These are phyloP conservation scores for Ctenochaetus hawaiiensis DNA, from an alignment of 2,797 vertebrate genomes.

Conservation along the genomic window DNA sequence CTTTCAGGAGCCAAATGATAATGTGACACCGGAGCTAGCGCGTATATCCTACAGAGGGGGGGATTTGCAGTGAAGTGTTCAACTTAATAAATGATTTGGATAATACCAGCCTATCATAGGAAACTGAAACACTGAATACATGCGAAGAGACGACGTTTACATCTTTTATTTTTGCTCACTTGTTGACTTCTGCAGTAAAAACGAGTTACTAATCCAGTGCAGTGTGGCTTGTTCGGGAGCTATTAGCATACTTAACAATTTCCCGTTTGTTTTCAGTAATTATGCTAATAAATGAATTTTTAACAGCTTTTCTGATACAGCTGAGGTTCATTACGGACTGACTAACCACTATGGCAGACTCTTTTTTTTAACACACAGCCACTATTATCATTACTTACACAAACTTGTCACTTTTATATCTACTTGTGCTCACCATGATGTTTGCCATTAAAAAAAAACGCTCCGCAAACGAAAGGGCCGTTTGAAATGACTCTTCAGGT, in stretches of 20 bases:
- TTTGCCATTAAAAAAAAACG: neutral
- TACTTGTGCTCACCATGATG: neutral
- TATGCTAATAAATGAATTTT: conserved; percentile 9
- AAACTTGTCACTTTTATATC: neutral
- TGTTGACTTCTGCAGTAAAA: neutral
- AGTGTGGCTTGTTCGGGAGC: neutral
- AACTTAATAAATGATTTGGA: neutral
- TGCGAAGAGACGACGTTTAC: too few species aligned
- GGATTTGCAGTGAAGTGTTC: neutral
- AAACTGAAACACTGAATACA: neutral
- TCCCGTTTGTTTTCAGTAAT: neutral
- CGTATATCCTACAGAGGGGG: neutral
- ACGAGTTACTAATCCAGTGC: accelerated
- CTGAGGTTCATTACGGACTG: neutral
- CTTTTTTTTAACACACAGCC: neutral
- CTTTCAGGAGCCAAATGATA: conserved; percentile 48
- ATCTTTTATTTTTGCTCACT: neutral
- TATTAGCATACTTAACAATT: neutral
- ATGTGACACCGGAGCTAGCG: conserved; percentile 41
- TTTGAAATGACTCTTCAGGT: too few species aligned
- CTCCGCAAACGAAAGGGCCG: too few species aligned
- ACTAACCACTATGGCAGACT: neutral
- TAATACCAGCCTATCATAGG: neutral
- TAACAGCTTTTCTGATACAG: neutral
- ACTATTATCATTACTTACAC: neutral